Conservation (phyloP, 2,888 invertebrate genomes). For the Drosophila yooni region DNA sequence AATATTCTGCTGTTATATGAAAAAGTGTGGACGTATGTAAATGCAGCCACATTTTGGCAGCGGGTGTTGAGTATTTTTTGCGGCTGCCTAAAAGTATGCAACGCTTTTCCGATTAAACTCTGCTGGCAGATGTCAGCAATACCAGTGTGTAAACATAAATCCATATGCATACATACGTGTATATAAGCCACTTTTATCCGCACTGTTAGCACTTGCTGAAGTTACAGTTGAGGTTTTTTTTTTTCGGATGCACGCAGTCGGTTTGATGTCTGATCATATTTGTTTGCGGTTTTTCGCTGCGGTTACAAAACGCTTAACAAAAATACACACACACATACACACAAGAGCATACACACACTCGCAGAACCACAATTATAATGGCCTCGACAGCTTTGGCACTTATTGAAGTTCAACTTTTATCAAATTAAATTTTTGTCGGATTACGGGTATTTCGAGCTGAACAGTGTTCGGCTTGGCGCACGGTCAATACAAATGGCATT, state of each 20-base stretch:
- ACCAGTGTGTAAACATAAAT: slow-evolving; percentile 17
- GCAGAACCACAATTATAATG: slow-evolving; percentile 70
- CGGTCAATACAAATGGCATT: slow-evolving; percentile 75
- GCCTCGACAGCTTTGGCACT: slow-evolving; percentile 62
- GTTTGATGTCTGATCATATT: slow-evolving; percentile 76
- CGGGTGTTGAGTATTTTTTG: slow-evolving; percentile 44
- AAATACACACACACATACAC: slow-evolving; percentile 43
- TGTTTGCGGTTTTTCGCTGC: slow-evolving; percentile 72
- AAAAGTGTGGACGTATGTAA: slow-evolving; percentile 10
- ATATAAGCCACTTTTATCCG: slow-evolving; percentile 66
- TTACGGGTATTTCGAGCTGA: slow-evolving; percentile 80
- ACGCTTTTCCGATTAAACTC: slow-evolving; percentile 36
- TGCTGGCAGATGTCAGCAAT: slow-evolving; percentile 35
- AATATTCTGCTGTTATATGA: not conserved
- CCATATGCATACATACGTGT: not conserved
- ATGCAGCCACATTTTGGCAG: slow-evolving; percentile 10
- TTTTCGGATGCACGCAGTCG: slow-evolving; percentile 39
- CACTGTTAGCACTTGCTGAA: slow-evolving; percentile 47
- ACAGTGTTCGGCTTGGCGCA: slow-evolving; percentile 63
- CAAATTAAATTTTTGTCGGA: slow-evolving; percentile 78
- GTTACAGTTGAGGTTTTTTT: slow-evolving; percentile 6
- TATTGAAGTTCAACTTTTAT: slow-evolving; percentile 78
- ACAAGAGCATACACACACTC: not conserved
- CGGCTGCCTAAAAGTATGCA: slow-evolving; percentile 62
- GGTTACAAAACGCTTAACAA: slow-evolving; percentile 62